Evolutionary conservation across 2,797 vertebrate genomes (phyloP).

Genomic region (Hydrophis major): DNA sequence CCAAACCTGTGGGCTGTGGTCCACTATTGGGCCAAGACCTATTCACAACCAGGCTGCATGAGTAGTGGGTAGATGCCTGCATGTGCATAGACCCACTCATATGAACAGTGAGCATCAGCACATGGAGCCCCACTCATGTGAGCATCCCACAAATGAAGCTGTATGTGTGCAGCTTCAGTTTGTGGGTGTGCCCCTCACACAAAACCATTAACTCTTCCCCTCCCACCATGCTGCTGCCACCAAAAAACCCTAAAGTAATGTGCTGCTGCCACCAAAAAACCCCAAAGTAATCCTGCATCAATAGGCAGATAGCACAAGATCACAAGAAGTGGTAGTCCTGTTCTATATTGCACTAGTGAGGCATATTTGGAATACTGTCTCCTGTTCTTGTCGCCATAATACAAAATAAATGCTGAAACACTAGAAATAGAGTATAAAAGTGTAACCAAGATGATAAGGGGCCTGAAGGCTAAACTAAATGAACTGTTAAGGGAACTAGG

Average conservation of each 20-base stretch:
- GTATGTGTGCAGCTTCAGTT: background rate
- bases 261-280: too few species aligned
- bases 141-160: background rate
- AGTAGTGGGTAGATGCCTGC: background rate
- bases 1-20: background rate
- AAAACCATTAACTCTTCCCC: background rate
- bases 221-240: background rate
- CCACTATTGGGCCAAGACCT: background rate
- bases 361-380: background rate
- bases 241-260: background rate
- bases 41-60: background rate
- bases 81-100: background rate
- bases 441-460: too few species aligned
- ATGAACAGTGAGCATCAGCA: too few species aligned
- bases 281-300: background rate
- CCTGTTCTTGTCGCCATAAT: background rate
- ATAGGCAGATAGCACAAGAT: background rate
- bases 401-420: too few species aligned
- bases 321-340: background rate
- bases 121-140: background rate
- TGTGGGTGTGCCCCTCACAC: background rate
- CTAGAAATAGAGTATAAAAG: too few species aligned
- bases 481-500: too few species aligned
- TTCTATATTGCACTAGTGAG: background rate
- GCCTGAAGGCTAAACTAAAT: too few species aligned